Base-by-base conservation (phyloP, 2,888 invertebrate genomes). In the Dione juno region DNA sequence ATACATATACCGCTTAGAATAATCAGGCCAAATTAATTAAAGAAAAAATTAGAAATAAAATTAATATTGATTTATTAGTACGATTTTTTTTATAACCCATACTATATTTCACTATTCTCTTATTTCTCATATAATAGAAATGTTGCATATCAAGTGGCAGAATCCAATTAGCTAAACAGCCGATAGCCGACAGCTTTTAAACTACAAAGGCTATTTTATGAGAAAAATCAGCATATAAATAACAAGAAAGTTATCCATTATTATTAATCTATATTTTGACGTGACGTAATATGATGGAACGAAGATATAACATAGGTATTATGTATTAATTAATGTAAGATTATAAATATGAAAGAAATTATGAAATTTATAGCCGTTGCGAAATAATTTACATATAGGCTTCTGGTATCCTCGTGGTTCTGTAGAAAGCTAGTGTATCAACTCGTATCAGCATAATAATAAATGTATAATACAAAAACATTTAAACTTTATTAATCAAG, bases 201-300 rank as follows among this genome's bases (percentile, higher is more conserved):
- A 57, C 57, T 16, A 16, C 57, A 57, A 57, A 40, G 57, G 16
- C 57, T 40, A n/a, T 54, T 50, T 50, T 48, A 67, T 21, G 43
- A 37, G 11, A 37, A 50, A 70, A 72, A 59, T 61, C 67, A 54
- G 57, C 66, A 61, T 40, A 67, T 67, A 70, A 67, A 70, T 70
- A 70, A 67, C 70, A 73, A 43, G 66, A 73, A 73, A 70, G 70
- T 67, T 65, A 19, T 40, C 66, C 35, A 16, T 54, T 10, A 10
- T n/a, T 35, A 37, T 37, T 54, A 73, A 70, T 70, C 67, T 67
- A 66, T 73, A 61, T 70, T 67, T 67, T 67, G 67, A 69, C 72
- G 53, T 43, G 50, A 70, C 16, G 70, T 67, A 64, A 50, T 61
- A 65, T 59, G 35, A 11, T 41, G 35, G 40, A 48, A 40, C 3